Evolutionary conservation across 2,113 vertebrate genomes (phyloP).

Genomic region (Lepisosteus oculatus): DNA sequence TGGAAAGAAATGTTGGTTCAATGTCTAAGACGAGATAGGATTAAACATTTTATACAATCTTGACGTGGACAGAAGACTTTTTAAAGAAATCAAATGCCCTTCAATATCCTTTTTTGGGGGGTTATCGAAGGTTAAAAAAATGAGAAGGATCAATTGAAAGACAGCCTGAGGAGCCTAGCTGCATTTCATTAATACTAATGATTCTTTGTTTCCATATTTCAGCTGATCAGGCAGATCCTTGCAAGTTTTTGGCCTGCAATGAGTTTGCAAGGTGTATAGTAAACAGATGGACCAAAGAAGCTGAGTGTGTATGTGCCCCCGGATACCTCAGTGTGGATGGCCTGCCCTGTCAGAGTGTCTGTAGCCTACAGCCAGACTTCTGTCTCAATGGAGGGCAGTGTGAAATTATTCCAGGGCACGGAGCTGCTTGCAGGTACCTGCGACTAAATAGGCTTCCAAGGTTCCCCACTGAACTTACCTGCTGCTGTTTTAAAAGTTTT

Average conservation of each 20-base stretch:
- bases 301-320: constrained; percentile 68
- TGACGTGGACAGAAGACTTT: constrained; percentile 18
- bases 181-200: constrained; percentile 35
- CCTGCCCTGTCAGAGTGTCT: constrained; percentile 71
- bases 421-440: constrained; percentile 78
- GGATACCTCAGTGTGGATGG: constrained; percentile 61
- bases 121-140: constrained; percentile 6
- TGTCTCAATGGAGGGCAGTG: constrained; percentile 69
- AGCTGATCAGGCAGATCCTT: constrained; percentile 84
- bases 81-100: constrained; percentile 41
- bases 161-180: not conserved
- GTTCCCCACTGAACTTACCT: not conserved
- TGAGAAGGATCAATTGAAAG: not conserved
- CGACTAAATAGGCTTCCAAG: not conserved
- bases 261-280: constrained; percentile 69
- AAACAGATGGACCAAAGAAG: constrained; percentile 67
- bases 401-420: constrained; percentile 62
- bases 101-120: constrained; percentile 22
- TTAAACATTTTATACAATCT: constrained; percentile 29
- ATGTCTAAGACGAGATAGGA: constrained; percentile 12
- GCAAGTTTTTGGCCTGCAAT: constrained; percentile 83
- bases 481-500: not conserved
- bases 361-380: constrained; percentile 51
- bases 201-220: constrained; percentile 34
- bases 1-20: not conserved